Percentiles rank a stretch among this genome's conserved stretches.
Conservation (phyloP, 2,113 vertebrate genomes). For the Lagenorhynchus albirostris region DNA sequence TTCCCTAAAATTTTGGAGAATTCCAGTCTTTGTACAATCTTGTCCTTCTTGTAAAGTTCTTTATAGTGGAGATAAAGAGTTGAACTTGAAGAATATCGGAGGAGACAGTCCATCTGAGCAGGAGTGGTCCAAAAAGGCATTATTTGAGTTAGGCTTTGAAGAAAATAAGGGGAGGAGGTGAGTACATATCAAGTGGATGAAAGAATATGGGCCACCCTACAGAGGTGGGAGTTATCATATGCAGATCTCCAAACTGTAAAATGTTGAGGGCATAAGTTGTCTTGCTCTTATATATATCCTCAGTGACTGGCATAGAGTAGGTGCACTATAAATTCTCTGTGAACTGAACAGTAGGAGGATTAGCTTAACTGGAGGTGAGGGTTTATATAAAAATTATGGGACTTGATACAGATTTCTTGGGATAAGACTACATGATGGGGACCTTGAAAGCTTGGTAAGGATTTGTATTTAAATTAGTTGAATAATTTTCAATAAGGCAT, state of each 20-base stretch:
- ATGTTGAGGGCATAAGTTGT: background rate
- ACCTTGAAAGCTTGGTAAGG: background rate
- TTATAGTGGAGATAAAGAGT: background rate
- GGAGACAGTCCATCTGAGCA: background rate
- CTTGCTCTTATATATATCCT: background rate
- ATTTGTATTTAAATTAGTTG: background rate
- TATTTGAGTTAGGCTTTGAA: slow-evolving; percentile 26
- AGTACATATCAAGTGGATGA: background rate
- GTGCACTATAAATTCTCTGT: background rate
- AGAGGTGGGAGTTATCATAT: background rate
- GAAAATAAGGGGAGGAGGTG: background rate
- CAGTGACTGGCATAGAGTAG: background rate
- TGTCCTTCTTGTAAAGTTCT: background rate
- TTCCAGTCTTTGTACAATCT: background rate
- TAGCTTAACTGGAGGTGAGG: background rate
- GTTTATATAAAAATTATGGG: background rate
- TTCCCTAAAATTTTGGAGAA: background rate
- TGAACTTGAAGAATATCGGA: background rate
- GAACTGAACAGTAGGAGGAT: background rate
- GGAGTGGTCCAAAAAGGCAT: background rate
- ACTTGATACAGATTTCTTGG: background rate
- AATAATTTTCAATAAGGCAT: background rate
- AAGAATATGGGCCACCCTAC: background rate
- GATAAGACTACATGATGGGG: background rate
- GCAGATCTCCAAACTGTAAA: background rate